These are phyloP conservation scores for Bradypodion pumilum DNA, from an alignment of 2,797 vertebrate genomes.

Conservation along the genomic window DNA sequence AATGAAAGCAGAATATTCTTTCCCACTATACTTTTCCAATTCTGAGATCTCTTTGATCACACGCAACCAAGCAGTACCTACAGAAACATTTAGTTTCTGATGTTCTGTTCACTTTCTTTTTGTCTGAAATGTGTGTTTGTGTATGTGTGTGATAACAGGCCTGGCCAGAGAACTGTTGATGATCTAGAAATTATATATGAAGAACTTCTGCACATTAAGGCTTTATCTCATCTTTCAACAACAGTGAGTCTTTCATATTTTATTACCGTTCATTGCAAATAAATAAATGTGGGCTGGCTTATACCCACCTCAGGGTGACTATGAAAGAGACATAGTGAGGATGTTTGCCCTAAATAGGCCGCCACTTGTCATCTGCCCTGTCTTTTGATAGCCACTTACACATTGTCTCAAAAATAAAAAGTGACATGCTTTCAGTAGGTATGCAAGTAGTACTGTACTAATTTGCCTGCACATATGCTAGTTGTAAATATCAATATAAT, in stretches of 20 bases:
- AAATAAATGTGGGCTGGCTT: not conserved
- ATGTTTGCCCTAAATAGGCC: not conserved
- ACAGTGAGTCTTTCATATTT: constrained; percentile 81
- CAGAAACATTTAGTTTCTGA: constrained; percentile 24
- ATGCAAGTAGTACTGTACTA: not conserved
- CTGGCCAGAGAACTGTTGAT: constrained; percentile 90
- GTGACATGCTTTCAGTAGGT: too few species aligned
- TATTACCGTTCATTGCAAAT: not conserved
- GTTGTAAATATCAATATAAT: not conserved
- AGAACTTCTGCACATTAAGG: constrained; percentile 97
- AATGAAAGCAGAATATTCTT: not conserved
- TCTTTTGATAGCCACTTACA: not conserved
- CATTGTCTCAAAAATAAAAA: not conserved
- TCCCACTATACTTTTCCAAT: too few species aligned
- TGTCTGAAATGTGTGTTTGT: constrained; percentile 5
- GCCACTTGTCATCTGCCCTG: not conserved
- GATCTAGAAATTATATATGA: constrained; percentile 98
- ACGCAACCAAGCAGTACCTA: constrained; percentile 14
- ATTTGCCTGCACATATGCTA: not conserved
- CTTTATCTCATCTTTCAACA: constrained; percentile 96
- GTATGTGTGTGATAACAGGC: constrained; percentile 73
- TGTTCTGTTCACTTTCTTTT: not conserved
- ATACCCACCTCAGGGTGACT: not conserved
- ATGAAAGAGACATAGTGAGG: not conserved
- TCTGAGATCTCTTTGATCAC: not conserved